Percentiles rank a stretch among this genome's conserved stretches.
phyloP scores from a whole-genome alignment of 2,888 invertebrate genomes.

The Trichogramma evanescens region DNA sequence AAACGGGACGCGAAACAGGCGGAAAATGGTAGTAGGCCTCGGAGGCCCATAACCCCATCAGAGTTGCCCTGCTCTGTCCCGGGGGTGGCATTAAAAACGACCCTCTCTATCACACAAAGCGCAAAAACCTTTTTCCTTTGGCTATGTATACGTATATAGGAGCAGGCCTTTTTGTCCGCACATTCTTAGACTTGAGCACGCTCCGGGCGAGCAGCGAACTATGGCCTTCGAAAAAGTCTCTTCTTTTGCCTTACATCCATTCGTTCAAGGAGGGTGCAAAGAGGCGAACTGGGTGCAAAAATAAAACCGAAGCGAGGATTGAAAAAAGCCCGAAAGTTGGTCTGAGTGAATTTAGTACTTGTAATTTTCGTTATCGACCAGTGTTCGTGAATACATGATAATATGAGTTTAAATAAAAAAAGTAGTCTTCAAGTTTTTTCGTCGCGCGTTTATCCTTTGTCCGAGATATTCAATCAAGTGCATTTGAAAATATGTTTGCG shows the following conservation, averaged over 20 bases:
- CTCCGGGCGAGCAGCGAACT: background rate
- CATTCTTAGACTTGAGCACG: conserved; percentile 9
- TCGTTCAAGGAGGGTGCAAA: background rate
- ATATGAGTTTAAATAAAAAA: too few species aligned
- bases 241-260: conserved; percentile 11
- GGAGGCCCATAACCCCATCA: conserved; percentile 58
- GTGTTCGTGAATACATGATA: too few species aligned
- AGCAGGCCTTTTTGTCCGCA: conserved; percentile 3
- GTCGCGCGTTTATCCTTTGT: too few species aligned
- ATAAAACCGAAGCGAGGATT: background rate
- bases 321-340: background rate
- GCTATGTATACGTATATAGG: conserved; percentile 8
- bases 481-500: too few species aligned
- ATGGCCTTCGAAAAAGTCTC: conserved; percentile 4
- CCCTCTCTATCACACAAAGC: conserved; percentile 3
- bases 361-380: too few species aligned
- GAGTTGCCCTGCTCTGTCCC: conserved; percentile 37
- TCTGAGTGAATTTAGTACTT: too few species aligned
- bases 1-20: conserved; percentile 39
- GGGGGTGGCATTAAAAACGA: conserved; percentile 40
- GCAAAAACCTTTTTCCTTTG: background rate
- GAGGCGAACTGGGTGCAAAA: background rate
- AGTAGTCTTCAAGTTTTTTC: too few species aligned
- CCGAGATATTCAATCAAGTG: too few species aligned
- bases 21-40: conserved; percentile 47